phyloP scores from a whole-genome alignment of 1,140 invertebrate species.

The Drosophila subpulchrella region DNA sequence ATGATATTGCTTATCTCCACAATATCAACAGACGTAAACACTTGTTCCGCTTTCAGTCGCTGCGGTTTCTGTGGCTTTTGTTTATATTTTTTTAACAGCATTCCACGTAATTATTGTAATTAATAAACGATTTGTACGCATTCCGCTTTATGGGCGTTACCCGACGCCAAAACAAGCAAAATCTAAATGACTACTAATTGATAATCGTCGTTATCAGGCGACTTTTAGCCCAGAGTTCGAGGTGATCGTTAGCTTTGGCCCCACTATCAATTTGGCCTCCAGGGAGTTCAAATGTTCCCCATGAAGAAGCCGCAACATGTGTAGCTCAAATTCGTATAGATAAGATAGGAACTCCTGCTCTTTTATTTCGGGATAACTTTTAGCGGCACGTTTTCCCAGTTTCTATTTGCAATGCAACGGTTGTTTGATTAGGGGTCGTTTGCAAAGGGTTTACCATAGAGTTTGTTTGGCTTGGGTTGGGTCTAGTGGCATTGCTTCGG shows the following conservation, averaged over 20 bases:
- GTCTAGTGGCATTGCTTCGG: slow-evolving; percentile 30
- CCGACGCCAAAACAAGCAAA: slow-evolving; percentile 20
- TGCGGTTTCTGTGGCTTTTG: slow-evolving; percentile 31
- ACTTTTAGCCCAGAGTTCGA: slow-evolving; percentile 20
- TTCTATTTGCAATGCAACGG: slow-evolving; percentile 20
- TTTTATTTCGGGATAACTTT: background rate
- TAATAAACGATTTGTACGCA: slow-evolving; percentile 71
- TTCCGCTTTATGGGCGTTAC: slow-evolving; percentile 46
- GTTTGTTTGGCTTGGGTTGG: slow-evolving; percentile 27
- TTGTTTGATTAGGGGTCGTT: slow-evolving; percentile 9
- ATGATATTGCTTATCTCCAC: slow-evolving; percentile 43
- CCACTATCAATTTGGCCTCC: slow-evolving; percentile 23
- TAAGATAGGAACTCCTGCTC: slow-evolving; percentile 23
- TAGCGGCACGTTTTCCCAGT: slow-evolving; percentile 13
- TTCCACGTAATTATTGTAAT: slow-evolving; percentile 66
- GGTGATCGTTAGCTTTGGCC: slow-evolving; percentile 30
- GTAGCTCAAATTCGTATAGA: slow-evolving; percentile 20
- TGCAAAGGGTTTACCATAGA: slow-evolving; percentile 6
- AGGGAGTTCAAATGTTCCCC: slow-evolving; percentile 11
- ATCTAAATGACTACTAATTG: slow-evolving; percentile 26
- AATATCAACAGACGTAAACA: slow-evolving; percentile 60
- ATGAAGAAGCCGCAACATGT: slow-evolving; percentile 39
- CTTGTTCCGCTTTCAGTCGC: slow-evolving; percentile 49
- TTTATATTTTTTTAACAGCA: slow-evolving; percentile 37
- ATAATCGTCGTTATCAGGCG: slow-evolving; percentile 40